Conservation (phyloP, 2,113 vertebrate species). For the Nannobrachium achirus region DNA sequence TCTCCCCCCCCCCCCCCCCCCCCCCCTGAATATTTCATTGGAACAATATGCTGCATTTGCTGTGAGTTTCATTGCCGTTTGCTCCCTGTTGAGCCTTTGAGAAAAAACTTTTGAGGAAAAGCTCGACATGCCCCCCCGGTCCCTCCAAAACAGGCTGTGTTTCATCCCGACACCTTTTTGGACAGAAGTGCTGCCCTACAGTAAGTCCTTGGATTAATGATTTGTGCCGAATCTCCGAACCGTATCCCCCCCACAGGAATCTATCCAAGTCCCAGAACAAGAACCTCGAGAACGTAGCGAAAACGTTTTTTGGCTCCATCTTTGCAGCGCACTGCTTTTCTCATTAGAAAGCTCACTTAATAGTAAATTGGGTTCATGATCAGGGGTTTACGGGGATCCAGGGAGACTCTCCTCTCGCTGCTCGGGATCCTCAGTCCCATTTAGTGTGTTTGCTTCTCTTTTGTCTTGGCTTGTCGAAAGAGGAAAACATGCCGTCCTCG, state of each 20-base stretch:
- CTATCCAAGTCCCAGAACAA: no score
- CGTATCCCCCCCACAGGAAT: no score
- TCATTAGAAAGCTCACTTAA: constrained; percentile 15
- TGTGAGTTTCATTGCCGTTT: constrained; percentile 41
- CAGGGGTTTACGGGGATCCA: constrained; percentile 7
- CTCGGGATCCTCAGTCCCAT: constrained; percentile 24
- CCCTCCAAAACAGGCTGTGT: not conserved
- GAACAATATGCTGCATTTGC: constrained; percentile 26
- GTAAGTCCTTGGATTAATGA: no score
- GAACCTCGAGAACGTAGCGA: constrained; percentile 30
- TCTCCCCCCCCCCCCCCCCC: no score
- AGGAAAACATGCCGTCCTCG: no score
- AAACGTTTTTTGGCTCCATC: constrained; percentile 42
- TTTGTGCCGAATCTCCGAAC: no score
- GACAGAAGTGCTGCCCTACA: no score
- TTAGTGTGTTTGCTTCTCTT: not conserved
- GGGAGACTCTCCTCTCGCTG: constrained; percentile 22
- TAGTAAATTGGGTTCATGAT: constrained; percentile 41
- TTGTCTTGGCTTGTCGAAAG: no score
- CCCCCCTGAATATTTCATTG: constrained; percentile 62
- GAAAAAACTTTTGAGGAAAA: not conserved
- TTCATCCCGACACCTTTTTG: no score
- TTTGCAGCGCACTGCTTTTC: constrained; percentile 33
- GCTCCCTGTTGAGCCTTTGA: not conserved
- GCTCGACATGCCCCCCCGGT: constrained; percentile 21